Conservation (phyloP, 2,797 vertebrate species). For the Enteromius afrohamiltoni region DNA sequence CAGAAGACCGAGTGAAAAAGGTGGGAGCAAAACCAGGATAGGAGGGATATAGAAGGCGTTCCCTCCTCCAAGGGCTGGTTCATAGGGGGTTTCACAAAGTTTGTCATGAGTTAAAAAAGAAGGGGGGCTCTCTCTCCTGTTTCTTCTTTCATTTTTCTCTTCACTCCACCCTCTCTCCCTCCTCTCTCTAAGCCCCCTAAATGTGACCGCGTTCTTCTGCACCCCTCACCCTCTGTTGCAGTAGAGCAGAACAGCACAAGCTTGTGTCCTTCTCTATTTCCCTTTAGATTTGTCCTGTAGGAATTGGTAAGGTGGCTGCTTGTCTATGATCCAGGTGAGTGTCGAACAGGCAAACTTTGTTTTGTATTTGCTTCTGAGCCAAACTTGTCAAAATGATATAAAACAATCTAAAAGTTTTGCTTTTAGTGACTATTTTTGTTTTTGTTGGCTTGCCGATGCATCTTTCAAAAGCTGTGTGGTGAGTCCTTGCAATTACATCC, state of each 20-base stretch:
- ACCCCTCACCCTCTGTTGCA: slow-evolving; percentile 53
- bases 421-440: background rate
- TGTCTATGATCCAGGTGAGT: slow-evolving; percentile 52
- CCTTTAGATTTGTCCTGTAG: background rate
- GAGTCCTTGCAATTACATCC: background rate
- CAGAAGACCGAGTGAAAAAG: slow-evolving; percentile 38
- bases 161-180: slow-evolving; percentile 40
- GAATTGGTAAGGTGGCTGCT: slow-evolving; percentile 8
- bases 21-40: slow-evolving; percentile 8
- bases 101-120: slow-evolving; percentile 66
- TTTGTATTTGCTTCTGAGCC: background rate
- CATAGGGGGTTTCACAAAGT: slow-evolving; percentile 64
- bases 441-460: slow-evolving; percentile 5
- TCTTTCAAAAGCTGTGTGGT: background rate
- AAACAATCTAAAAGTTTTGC: background rate
- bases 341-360: slow-evolving; percentile 1
- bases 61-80: slow-evolving; percentile 49
- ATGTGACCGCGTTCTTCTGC: slow-evolving; percentile 25
- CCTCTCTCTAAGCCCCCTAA: slow-evolving; percentile 50
- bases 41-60: slow-evolving; percentile 40
- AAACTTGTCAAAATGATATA: background rate
- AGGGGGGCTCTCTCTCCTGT: slow-evolving; percentile 40
- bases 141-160: slow-evolving; percentile 33
- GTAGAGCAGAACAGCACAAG: slow-evolving; percentile 25
- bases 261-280: slow-evolving; percentile 20